Evolutionary conservation across 2,888 invertebrate genomes (phyloP).

Genomic region (Diarsia dahlii): DNA sequence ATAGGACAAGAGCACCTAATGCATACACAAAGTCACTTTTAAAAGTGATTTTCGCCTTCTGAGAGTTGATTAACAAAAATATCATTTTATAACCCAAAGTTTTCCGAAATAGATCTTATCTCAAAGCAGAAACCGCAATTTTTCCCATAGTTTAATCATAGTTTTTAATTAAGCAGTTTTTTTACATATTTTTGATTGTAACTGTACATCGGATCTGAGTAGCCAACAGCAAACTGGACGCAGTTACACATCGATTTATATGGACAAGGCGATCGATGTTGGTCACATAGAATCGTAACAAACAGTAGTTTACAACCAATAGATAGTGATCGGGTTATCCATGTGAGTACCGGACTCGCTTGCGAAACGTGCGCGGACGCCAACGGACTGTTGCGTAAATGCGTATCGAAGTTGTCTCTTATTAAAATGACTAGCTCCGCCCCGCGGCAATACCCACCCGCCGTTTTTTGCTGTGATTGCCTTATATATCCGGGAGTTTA

Average conservation of each 20-base stretch:
- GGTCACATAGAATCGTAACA: constrained; percentile 48
- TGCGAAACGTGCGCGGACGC: constrained; percentile 67
- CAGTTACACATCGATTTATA: constrained; percentile 23
- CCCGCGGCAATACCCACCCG: constrained; percentile 59
- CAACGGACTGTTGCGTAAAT: constrained; percentile 28
- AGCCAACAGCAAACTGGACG: background rate
- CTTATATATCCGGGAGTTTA: constrained; percentile 48
- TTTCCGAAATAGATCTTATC: no score
- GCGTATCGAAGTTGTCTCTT: constrained; percentile 64
- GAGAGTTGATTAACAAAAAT: no score
- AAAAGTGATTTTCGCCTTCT: no score
- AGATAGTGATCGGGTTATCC: constrained; percentile 78
- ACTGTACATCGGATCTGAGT: no score
- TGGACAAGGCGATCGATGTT: constrained; percentile 27
- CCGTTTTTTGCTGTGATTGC: constrained; percentile 46
- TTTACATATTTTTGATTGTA: no score
- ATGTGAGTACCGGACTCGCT: constrained; percentile 62
- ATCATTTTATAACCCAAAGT: no score
- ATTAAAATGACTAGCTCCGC: constrained; percentile 62
- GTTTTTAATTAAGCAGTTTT: no score
- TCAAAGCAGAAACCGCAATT: no score
- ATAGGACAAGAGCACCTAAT: no score
- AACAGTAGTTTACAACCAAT: constrained; percentile 56
- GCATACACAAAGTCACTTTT: no score
- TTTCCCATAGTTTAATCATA: no score